Conservation (phyloP, 2,113 vertebrate species). For the Tetrao urogallus region DNA sequence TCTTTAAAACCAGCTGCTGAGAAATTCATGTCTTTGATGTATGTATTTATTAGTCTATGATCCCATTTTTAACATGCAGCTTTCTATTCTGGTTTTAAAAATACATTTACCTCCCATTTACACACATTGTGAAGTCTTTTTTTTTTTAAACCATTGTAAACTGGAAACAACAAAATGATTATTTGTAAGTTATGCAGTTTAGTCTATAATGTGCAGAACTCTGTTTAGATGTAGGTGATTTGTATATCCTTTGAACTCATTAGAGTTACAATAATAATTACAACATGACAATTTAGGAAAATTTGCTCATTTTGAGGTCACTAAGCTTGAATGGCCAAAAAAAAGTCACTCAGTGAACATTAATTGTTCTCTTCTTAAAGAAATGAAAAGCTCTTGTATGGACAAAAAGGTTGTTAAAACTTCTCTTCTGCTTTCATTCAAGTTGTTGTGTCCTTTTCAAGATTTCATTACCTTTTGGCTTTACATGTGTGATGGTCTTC, state of each 20-base stretch:
- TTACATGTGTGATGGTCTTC: neutral
- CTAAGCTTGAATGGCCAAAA: constrained; percentile 39
- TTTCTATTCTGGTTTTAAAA: constrained; percentile 76
- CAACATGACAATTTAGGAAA: neutral
- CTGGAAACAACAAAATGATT: constrained; percentile 64
- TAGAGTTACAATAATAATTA: neutral
- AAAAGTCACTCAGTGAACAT: neutral
- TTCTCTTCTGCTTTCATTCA: neutral
- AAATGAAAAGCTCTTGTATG: neutral
- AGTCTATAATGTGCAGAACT: constrained; percentile 16
- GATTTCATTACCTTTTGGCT: constrained; percentile 1
- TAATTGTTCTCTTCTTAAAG: neutral
- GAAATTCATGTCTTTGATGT: constrained; percentile 64
- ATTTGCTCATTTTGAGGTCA: constrained; percentile 6
- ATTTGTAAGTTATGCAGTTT: constrained; percentile 44
- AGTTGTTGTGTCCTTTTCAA: neutral
- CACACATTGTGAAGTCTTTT: constrained; percentile 68
- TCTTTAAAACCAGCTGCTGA: constrained; percentile 76
- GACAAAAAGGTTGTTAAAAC: neutral
- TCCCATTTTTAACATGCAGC: constrained; percentile 69
- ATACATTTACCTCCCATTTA: constrained; percentile 69
- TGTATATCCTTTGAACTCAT: constrained; percentile 48
- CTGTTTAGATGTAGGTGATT: constrained; percentile 46
- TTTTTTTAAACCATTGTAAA: constrained; percentile 62
- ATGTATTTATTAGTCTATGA: constrained; percentile 77